Conservation (phyloP, 2,797 vertebrate genomes). For the Poecilia velifera region DNA sequence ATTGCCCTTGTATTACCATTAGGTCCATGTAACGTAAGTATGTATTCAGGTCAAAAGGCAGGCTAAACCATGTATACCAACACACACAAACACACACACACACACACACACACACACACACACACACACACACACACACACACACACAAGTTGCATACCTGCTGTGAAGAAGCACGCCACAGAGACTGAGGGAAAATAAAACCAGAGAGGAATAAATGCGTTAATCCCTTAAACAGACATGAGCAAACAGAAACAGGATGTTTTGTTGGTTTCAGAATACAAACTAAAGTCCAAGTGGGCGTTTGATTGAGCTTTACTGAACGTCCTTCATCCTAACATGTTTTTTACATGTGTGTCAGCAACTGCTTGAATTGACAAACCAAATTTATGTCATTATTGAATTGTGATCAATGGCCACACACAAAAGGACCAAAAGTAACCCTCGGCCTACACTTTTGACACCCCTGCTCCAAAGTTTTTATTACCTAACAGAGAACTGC, state of each 20-base stretch:
- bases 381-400: neutral
- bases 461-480: neutral
- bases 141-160: conserved; percentile 58
- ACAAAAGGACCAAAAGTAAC: neutral
- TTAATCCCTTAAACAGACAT: conserved; percentile 40
- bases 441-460: neutral
- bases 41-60: neutral
- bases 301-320: neutral
- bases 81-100: neutral
- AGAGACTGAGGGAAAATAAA: conserved; percentile 64
- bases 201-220: conserved; percentile 15
- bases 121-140: neutral
- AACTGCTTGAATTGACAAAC: neutral
- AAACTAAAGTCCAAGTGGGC: neutral
- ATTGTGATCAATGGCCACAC: neutral
- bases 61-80: neutral
- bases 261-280: neutral
- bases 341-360: neutral
- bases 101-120: neutral
- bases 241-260: conserved; percentile 4
- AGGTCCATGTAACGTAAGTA: neutral
- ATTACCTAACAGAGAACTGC: neutral
- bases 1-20: neutral
- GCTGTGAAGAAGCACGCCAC: conserved; percentile 56
- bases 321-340: neutral